These are phyloP conservation scores for Spinus pinus DNA, from an alignment of 2,797 vertebrate species.

Conservation along the genomic window DNA sequence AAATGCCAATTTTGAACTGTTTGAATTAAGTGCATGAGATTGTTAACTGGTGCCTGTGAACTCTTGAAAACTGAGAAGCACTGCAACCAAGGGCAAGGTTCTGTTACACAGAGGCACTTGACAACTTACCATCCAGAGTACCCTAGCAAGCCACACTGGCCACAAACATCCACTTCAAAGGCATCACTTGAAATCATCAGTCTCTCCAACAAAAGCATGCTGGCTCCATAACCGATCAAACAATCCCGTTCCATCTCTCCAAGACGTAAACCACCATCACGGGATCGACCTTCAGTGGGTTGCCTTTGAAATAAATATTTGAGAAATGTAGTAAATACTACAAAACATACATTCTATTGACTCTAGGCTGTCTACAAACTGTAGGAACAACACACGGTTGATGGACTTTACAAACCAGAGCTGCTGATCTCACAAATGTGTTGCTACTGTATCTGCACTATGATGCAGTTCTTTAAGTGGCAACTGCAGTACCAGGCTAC, in stretches of 20 bases:
- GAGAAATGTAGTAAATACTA: not conserved
- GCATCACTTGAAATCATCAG: slow-evolving; percentile 99
- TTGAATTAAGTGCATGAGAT: not conserved
- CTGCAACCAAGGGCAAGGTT: not conserved
- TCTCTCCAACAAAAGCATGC: slow-evolving; percentile 95
- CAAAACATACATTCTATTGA: not conserved
- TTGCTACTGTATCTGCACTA: not conserved
- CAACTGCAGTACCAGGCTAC: not conserved
- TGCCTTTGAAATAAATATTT: slow-evolving; percentile 80
- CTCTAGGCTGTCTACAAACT: not conserved
- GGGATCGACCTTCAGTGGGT: slow-evolving; percentile 95
- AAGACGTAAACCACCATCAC: slow-evolving; percentile 94
- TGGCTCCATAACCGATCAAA: slow-evolving; percentile 97
- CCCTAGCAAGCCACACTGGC: slow-evolving; percentile 93
- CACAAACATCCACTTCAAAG: slow-evolving; percentile 98
- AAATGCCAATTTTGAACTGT: not conserved
- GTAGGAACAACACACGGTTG: not conserved
- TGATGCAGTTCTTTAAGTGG: not conserved
- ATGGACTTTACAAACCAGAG: not conserved
- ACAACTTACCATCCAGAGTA: slow-evolving; percentile 94
- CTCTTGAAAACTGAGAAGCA: not conserved
- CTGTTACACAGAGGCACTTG: not conserved
- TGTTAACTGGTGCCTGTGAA: not conserved
- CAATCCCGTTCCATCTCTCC: slow-evolving; percentile 99
- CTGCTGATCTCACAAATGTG: not conserved